Evolutionary conservation across 2,888 invertebrate species (phyloP), one percentile per base, ranked within the genome.

Genomic region (Aspidiotus destructor): DNA sequence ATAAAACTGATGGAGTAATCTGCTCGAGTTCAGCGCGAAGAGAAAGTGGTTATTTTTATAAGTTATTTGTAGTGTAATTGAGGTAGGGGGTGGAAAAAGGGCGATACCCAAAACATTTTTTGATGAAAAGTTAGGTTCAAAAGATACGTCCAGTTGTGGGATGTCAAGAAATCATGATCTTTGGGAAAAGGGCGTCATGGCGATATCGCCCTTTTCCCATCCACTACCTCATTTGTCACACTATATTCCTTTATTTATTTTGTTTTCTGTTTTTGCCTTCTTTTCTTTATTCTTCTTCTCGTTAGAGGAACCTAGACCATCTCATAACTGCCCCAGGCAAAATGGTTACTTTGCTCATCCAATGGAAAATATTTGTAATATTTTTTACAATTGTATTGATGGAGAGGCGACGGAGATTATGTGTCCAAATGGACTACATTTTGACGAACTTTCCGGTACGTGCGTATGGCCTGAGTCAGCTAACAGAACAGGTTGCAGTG

Each of bases 301-400:
- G 60, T 16, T 28, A 41, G 92, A 92, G 79, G 85, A 87, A 70
- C 86, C 93, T 68, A 84, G 86, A 74, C 80, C 86, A 9, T 85
- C 79, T 75, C 79, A 80, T 58, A 82, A 84, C 72, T 93, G 93
- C 76, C 92, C 92, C 17, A 84, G 93, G 72, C 85, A 85, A 74
- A 91, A 92, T 78, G 93, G 93, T 60, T 91, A 91, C 85, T 94
- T 93, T 79, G 87, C 91, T 54, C 91, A 92, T 81, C 91, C 91
- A 9, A 89, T 92, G 75, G 81, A 86, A 0, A 76, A 85, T 7
- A 83, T 89, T 15, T 93, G 93, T 81, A 87, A 91, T 77, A 78
- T 89, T 72, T 93, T 92, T 84, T 90, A 83, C 82, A 92, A 91
- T 79, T 93, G 92, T 77, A 90, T 92, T 75, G 89, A 92, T 72